Conservation (phyloP, 1,140 invertebrate species). For the Scaptomyza graminum region DNA sequence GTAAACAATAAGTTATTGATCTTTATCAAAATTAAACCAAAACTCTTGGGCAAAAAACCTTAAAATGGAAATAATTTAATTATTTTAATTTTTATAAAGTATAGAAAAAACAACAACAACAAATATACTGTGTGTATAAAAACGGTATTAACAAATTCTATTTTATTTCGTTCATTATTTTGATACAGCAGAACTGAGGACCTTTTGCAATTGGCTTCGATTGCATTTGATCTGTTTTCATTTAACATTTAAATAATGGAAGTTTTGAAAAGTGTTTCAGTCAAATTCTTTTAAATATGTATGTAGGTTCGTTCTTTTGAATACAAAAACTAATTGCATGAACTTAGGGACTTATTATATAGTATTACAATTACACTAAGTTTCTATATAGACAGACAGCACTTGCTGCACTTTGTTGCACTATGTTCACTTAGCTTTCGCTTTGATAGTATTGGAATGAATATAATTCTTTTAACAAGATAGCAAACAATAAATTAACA, state of each 20-base stretch:
- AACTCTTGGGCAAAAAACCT: too few relatives aligned
- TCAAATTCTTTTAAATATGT: slow-evolving; percentile 46
- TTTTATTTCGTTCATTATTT: slow-evolving; percentile 76
- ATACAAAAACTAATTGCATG: slow-evolving; percentile 40
- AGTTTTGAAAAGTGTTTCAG: slow-evolving; percentile 49
- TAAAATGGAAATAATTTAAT: too few relatives aligned
- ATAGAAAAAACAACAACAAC: background rate
- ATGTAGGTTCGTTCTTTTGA: slow-evolving; percentile 55
- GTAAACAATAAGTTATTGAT: too few relatives aligned
- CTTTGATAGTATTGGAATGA: slow-evolving; percentile 66
- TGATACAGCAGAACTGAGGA: slow-evolving; percentile 59
- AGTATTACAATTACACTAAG: slow-evolving; percentile 75
- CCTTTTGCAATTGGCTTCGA: slow-evolving; percentile 6
- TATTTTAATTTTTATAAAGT: too few relatives aligned
- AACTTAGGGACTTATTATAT: slow-evolving; percentile 32
- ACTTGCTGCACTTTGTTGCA: slow-evolving; percentile 46
- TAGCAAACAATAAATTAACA: slow-evolving; percentile 71
- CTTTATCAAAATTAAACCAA: background rate
- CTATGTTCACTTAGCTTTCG: slow-evolving; percentile 51
- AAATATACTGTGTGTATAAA: slow-evolving; percentile 53
- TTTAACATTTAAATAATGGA: slow-evolving; percentile 31
- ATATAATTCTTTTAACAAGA: slow-evolving; percentile 58
- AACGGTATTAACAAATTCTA: slow-evolving; percentile 73
- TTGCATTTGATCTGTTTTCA: slow-evolving; percentile 14
- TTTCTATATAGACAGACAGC: slow-evolving; percentile 40